Evolutionary conservation across 2,888 invertebrate species (phyloP).

Genomic region (Amphiduros pacificus): DNA sequence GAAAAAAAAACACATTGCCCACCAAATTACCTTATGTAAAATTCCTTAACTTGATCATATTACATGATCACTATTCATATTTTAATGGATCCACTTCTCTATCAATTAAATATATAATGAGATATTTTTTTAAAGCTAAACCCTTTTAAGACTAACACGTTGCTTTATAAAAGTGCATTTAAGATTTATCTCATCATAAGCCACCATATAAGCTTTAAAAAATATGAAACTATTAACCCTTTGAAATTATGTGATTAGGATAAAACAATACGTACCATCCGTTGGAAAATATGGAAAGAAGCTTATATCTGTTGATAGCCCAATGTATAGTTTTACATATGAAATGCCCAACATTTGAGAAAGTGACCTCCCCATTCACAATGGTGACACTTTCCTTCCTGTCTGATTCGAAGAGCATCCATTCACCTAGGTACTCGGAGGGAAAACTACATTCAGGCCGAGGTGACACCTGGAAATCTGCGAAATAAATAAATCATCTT

Average conservation of each 20-base stretch:
- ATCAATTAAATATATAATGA: neutral
- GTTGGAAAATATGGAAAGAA: conserved; percentile 45
- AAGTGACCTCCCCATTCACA: conserved; percentile 37
- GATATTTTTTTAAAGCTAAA: no score
- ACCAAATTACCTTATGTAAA: neutral
- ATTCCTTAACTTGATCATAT: neutral
- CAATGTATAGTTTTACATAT: conserved; percentile 42
- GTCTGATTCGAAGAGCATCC: conserved; percentile 44
- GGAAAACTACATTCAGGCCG: conserved; percentile 42
- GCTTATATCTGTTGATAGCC: conserved; percentile 45
- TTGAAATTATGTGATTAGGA: no score
- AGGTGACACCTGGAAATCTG: conserved; percentile 22
- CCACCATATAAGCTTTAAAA: no score
- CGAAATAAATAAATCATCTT: neutral
- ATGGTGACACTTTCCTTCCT: conserved; percentile 41
- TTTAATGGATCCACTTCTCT: neutral
- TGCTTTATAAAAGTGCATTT: no score
- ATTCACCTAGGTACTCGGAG: conserved; percentile 40
- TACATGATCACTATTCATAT: neutral
- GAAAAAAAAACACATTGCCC: neutral
- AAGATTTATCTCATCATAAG: no score
- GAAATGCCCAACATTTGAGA: conserved; percentile 45
- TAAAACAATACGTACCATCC: conserved; percentile 55
- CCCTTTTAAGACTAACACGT: no score
- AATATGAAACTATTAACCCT: no score